Percentiles rank a stretch among this genome's conserved stretches.
phyloP scores from a whole-genome alignment of 1,140 invertebrate genomes.

The Magallana gigas region DNA sequence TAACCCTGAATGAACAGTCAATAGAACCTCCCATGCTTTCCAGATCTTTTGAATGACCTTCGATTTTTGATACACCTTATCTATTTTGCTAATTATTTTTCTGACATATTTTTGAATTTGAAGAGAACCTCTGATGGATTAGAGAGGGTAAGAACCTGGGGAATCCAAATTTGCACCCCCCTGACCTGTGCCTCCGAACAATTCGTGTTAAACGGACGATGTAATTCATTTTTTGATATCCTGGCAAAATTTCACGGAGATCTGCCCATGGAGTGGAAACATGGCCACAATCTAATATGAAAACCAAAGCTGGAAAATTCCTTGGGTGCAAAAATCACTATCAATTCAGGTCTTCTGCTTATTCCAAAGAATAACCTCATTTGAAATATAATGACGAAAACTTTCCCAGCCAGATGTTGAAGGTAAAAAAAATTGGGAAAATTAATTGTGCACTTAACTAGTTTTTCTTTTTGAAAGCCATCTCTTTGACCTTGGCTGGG shows the following conservation, averaged over 20 bases:
- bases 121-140: conserved; percentile 7
- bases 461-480: conserved; percentile 12
- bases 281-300: conserved; percentile 7
- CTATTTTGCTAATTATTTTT: conserved; percentile 13
- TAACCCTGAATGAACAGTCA: conserved; percentile 35
- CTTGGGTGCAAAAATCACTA: conserved; percentile 22
- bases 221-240: conserved; percentile 37
- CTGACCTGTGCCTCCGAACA: conserved; percentile 25
- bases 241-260: conserved; percentile 29
- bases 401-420: conserved; percentile 12
- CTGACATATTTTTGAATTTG: conserved; percentile 34
- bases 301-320: conserved; percentile 30
- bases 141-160: conserved; percentile 7
- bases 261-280: conserved; percentile 7
- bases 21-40: conserved; percentile 24
- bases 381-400: conserved; percentile 28
- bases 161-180: conserved; percentile 26
- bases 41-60: conserved; percentile 26
- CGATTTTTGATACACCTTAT: conserved; percentile 29
- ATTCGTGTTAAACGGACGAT: conserved; percentile 26
- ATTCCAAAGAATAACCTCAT: conserved; percentile 20
- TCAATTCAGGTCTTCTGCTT: background rate
- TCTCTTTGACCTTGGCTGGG: background rate
- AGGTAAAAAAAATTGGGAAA: background rate
- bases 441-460: conserved; percentile 29